Evolutionary conservation across 37 sponge, comb jelly and placozoan species (phyloP).

Genomic region (Cliona cf. orientalis): DNA sequence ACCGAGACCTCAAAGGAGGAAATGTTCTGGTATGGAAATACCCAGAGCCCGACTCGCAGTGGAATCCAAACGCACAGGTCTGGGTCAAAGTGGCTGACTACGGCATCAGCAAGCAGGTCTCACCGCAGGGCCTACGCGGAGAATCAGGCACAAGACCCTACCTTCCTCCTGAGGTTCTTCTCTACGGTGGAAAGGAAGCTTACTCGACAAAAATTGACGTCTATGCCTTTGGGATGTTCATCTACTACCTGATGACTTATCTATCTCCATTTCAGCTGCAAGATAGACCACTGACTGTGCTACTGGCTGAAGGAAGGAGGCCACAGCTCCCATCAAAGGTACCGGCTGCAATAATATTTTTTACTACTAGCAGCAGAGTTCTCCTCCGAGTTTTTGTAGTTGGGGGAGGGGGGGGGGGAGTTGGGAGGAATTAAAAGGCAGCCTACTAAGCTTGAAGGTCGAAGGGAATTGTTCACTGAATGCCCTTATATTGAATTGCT

Average conservation of each 20-base stretch:
- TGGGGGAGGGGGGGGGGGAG: too few species aligned
- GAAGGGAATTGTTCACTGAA: too few species aligned
- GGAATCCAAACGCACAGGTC: conserved; percentile 27
- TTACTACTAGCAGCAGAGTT: too few species aligned
- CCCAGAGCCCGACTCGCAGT: conserved; percentile 63
- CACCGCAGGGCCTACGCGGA: conserved; percentile 76
- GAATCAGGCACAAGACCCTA: conserved; percentile 70
- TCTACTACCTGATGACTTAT: conserved; percentile 69
- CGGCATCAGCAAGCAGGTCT: conserved; percentile 72
- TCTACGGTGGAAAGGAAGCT: conserved; percentile 54
- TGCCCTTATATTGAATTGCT: too few species aligned
- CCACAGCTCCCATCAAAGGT: conserved; percentile 66
- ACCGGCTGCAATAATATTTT: too few species aligned
- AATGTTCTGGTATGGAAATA: conserved; percentile 86
- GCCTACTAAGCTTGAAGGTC: too few species aligned
- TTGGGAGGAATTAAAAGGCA: too few species aligned
- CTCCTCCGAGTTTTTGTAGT: too few species aligned
- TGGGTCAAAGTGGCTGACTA: conserved; percentile 86
- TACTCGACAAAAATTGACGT: conserved; percentile 76
- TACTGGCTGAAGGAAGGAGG: conserved; percentile 48
- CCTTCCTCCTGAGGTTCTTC: conserved; percentile 83
- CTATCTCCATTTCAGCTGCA: conserved; percentile 60
- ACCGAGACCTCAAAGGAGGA: conserved; percentile 81
- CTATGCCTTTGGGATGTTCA: conserved; percentile 82
- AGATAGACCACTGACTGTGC: conserved; percentile 22